A percentile compares a stretch with the other conserved stretches of the same genome.
phyloP scores from a whole-genome alignment of 2,797 vertebrate genomes.

The Myotis vivesi region DNA sequence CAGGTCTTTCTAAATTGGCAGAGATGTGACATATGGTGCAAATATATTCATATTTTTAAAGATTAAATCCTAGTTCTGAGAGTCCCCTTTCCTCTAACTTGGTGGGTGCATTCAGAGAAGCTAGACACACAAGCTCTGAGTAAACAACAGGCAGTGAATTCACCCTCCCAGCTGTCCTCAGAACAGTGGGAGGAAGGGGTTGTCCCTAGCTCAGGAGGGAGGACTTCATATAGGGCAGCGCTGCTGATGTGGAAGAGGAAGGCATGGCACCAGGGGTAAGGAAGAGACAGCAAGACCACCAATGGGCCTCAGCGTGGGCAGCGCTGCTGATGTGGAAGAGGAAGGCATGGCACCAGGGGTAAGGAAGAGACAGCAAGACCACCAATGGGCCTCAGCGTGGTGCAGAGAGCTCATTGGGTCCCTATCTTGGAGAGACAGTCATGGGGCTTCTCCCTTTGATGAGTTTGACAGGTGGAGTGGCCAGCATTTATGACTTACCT shows the following conservation, averaged over 20 bases:
- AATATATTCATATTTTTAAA: neutral
- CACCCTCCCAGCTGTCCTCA: neutral
- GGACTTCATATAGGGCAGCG: neutral
- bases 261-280: neutral
- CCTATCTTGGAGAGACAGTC: neutral
- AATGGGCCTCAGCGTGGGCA: neutral
- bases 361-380: neutral
- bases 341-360: neutral
- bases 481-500: neutral
- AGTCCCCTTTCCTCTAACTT: neutral
- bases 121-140: neutral
- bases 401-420: neutral
- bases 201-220: neutral
- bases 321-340: neutral
- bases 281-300: neutral
- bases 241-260: neutral
- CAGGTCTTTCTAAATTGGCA: neutral
- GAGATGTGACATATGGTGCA: neutral
- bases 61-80: neutral
- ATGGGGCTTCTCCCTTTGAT: too few relatives aligned
- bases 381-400: neutral
- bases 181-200: neutral
- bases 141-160: neutral
- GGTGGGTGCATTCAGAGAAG: neutral
- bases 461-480: neutral